phyloP scores from a whole-genome alignment of 2,888 invertebrate species.

The Tipula unca region DNA sequence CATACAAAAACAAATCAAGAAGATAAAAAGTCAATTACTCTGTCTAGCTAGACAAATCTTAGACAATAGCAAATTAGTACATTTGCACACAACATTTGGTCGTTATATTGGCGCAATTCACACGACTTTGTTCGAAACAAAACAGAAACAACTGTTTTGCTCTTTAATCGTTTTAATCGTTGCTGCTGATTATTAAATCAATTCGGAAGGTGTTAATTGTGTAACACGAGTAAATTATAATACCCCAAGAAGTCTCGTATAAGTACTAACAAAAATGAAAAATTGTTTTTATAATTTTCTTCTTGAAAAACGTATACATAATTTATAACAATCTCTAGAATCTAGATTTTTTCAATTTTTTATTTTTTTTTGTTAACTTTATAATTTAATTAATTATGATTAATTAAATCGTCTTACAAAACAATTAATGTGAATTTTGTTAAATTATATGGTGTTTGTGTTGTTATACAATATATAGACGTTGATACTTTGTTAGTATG shows the following conservation, averaged over 20 bases:
- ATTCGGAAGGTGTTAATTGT: not conserved
- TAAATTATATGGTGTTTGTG: not conserved
- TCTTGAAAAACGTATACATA: not conserved
- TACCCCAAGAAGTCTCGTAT: not conserved
- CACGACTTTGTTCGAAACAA: too few relatives aligned
- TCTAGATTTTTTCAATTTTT: not conserved
- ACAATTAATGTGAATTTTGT: conserved; percentile 14
- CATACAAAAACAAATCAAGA: not conserved
- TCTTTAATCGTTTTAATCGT: not conserved
- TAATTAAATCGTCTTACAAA: conserved; percentile 19
- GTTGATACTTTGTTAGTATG: too few relatives aligned
- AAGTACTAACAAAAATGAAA: not conserved
- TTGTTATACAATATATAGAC: not conserved
- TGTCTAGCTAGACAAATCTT: not conserved
- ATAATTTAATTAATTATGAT: conserved; percentile 9
- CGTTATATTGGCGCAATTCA: too few relatives aligned
- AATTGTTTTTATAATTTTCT: not conserved
- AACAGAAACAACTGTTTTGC: not conserved
- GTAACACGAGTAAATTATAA: not conserved
- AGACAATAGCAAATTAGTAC: not conserved
- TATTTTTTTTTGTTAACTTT: not conserved
- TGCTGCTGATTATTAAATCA: not conserved
- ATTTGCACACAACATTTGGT: not conserved
- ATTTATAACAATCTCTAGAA: not conserved
- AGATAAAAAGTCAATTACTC: not conserved